Evolutionary conservation across 2,797 vertebrate species (phyloP).

Genomic region (Dicrostonyx torquatus): DNA sequence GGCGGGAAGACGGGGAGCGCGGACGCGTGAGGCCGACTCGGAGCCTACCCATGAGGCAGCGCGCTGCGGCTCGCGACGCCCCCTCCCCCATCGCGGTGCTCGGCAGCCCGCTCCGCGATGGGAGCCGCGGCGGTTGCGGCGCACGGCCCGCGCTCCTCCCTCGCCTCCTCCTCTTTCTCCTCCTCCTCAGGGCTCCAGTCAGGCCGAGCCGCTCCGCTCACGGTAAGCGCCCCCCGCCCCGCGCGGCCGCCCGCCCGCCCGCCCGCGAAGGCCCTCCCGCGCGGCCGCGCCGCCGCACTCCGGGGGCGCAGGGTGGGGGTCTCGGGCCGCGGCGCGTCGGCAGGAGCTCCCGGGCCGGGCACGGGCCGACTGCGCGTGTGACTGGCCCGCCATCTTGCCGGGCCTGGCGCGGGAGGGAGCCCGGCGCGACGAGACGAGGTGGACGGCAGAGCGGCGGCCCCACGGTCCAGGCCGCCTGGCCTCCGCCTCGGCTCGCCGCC

Average conservation of each 20-base stretch:
- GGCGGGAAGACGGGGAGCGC: constrained; percentile 59
- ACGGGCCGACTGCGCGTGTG: constrained; percentile 68
- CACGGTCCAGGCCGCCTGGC: background rate
- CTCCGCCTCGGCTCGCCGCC: background rate
- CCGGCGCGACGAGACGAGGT: constrained; percentile 36
- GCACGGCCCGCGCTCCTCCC: background rate
- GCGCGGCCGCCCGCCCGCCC: constrained; percentile 67
- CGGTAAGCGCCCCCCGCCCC: constrained; percentile 80
- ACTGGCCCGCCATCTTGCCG: constrained; percentile 85
- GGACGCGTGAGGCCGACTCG: constrained; percentile 77
- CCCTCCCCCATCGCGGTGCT: constrained; percentile 28
- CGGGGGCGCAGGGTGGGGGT: constrained; percentile 55
- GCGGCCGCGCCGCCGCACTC: constrained; percentile 56
- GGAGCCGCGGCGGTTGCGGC: constrained; percentile 61
- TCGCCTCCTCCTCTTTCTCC: constrained; percentile 70
- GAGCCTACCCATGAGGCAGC: constrained; percentile 87
- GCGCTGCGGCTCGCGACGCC: constrained; percentile 63
- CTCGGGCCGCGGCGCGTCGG: constrained; percentile 38
- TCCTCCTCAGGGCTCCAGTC: constrained; percentile 77
- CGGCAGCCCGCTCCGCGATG: constrained; percentile 70
- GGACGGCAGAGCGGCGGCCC: background rate
- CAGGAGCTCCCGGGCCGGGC: constrained; percentile 37
- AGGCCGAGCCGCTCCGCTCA: constrained; percentile 77
- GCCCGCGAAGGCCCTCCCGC: constrained; percentile 73
- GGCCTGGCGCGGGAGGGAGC: constrained; percentile 68